Conservation (phyloP, 2,888 invertebrate genomes). For the Chymomyza procnemis region DNA sequence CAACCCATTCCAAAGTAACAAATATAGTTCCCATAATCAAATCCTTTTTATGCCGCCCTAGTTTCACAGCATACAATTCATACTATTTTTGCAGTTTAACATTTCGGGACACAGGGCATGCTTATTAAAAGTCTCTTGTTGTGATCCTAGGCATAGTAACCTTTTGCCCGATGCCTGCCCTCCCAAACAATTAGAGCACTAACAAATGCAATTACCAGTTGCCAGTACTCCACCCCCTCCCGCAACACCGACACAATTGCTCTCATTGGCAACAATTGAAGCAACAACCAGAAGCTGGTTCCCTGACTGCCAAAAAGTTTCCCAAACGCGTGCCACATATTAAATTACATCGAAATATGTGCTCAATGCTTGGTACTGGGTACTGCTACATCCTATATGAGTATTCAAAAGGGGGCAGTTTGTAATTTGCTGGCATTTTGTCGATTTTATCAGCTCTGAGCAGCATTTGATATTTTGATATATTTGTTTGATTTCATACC, state of each 20-base stretch:
- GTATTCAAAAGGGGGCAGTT: slow-evolving; percentile 39
- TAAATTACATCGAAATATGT: slow-evolving; percentile 74
- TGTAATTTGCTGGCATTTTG: slow-evolving; percentile 69
- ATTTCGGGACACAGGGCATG: slow-evolving; percentile 11
- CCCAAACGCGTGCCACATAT: slow-evolving; percentile 74
- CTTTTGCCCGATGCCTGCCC: slow-evolving; percentile 41
- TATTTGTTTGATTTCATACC: slow-evolving; percentile 47
- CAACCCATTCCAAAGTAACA: neutral
- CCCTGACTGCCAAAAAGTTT: slow-evolving; percentile 46
- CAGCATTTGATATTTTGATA: slow-evolving; percentile 60
- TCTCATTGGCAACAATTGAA: slow-evolving; percentile 69
- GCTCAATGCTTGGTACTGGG: slow-evolving; percentile 37
- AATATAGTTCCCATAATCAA: neutral
- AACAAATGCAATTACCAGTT: slow-evolving; percentile 67
- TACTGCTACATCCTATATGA: neutral
- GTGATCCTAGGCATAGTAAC: slow-evolving; percentile 62
- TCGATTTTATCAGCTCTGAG: slow-evolving; percentile 53
- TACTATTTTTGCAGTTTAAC: slow-evolving; percentile 15
- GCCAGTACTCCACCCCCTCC: slow-evolving; percentile 22
- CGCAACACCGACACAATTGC: slow-evolving; percentile 56
- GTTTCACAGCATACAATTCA: slow-evolving; percentile 6
- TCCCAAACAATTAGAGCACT: slow-evolving; percentile 66
- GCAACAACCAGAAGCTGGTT: slow-evolving; percentile 27
- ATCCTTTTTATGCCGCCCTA: neutral
- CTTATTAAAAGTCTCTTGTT: slow-evolving; percentile 69